Evolutionary conservation across 2,888 invertebrate genomes (phyloP).

Genomic region (Lasius platythorax): DNA sequence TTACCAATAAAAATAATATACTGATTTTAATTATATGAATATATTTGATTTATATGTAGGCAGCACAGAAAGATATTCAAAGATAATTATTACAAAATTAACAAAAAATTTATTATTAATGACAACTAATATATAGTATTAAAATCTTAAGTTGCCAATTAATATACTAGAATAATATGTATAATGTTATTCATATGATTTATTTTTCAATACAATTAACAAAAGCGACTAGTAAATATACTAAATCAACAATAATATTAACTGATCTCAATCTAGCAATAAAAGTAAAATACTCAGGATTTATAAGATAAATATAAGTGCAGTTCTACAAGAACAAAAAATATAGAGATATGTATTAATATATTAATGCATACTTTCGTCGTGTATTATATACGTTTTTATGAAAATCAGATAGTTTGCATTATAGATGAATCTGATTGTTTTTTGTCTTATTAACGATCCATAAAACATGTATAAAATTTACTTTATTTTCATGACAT

Average conservation of each 20-base stretch:
- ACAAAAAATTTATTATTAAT: constrained; percentile 25
- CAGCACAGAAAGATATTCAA: constrained; percentile 11
- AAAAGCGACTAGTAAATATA: constrained; percentile 38
- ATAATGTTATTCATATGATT: not conserved
- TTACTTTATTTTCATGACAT: constrained; percentile 73
- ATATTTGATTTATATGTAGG: constrained; percentile 2
- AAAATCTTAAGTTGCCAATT: not conserved
- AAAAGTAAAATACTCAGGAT: not conserved
- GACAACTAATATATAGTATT: not conserved
- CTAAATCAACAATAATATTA: constrained; percentile 15
- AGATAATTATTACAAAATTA: constrained; percentile 19
- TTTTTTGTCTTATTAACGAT: constrained; percentile 71
- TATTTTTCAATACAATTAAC: not conserved
- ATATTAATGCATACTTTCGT: constrained; percentile 60
- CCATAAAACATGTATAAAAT: constrained; percentile 78
- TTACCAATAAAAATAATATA: constrained; percentile 20
- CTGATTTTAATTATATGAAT: constrained; percentile 3
- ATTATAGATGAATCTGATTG: constrained; percentile 59
- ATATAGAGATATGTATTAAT: constrained; percentile 64
- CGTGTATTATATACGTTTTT: constrained; percentile 54
- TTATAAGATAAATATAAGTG: constrained; percentile 20
- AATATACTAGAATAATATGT: constrained; percentile 11
- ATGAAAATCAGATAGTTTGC: constrained; percentile 52
- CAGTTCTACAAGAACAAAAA: constrained; percentile 47
- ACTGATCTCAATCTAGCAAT: not conserved